Base-by-base conservation (phyloP, 2,888 invertebrate genomes). In the Hydropsyche betteni region DNA sequence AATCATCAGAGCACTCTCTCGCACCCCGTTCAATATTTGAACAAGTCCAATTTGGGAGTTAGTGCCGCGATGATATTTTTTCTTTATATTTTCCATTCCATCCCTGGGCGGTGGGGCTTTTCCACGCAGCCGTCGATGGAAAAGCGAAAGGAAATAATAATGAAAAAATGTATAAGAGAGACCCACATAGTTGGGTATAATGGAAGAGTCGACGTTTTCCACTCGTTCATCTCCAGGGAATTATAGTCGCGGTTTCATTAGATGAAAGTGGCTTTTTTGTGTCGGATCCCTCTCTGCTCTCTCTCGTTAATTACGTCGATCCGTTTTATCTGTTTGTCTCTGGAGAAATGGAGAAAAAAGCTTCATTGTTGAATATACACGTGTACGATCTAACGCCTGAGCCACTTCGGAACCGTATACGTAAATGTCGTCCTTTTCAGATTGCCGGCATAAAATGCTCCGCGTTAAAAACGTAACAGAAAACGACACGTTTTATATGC, bases 11-110 rank as follows among this genome's bases (percentile, higher is more conserved):
- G 12, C 34, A n/a, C 34, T n/a, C 33, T 34, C 12, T 33, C 34
- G 24, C 34, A 12, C 14, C 33, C 16, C 53, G 33, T 61, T 61
- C 64, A 64, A 64, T 64, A 36, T 64, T 64, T 64, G 64, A 64
- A 64, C 64, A 64, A 64, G 64, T 64, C 64, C 64, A 64, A 64
- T 64, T 64, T 64, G 64, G 36, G 34, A 64, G 64, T 64, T 64
- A 64, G 36, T 36, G 36, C 10, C 64, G 34, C 12, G 24, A n/a
- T 61, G 33, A 5, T 61, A 16, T 24, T 61, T 33, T 53, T 58
- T 58, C 24, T 58, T 58, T 58, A 24, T 8, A 10, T 44, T 44
- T 44, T 44, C 10, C 44, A 4, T 44, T 44, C 10, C 10, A 10
- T 44, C 44, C 44, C 44, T 10, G 10, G 44, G 4, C 4, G 44